A percentile compares a stretch with the other conserved stretches of the same genome.
phyloP scores from a whole-genome alignment of 2,113 vertebrate species.

The Sprattus sprattus region DNA sequence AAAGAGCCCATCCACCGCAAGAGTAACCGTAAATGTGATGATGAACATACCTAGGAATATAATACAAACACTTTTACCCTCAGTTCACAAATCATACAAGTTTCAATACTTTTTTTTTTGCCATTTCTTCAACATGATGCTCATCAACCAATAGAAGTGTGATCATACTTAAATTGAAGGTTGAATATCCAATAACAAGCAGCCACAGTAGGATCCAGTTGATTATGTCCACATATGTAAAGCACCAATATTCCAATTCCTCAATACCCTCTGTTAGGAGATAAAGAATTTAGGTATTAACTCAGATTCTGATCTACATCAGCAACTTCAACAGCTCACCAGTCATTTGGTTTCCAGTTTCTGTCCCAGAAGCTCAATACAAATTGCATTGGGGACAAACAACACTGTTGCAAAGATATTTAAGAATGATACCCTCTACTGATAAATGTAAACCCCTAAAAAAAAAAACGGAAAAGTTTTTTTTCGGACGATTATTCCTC shows the following conservation, averaged over 20 bases:
- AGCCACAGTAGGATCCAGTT: background rate
- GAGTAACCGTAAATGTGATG: background rate
- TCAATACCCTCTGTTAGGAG: background rate
- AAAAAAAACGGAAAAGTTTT: too few species aligned
- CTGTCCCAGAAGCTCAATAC: too few species aligned
- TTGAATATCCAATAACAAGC: background rate
- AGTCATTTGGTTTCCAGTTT: too few species aligned
- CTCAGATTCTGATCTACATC: background rate
- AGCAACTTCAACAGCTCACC: background rate
- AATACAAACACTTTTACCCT: background rate
- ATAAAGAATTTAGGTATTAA: background rate
- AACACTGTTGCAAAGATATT: too few species aligned
- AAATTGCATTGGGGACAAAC: too few species aligned
- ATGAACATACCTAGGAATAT: background rate
- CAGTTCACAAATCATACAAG: background rate
- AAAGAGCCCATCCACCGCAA: background rate
- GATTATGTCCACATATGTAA: background rate
- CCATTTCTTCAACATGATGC: background rate
- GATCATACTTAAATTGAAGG: background rate
- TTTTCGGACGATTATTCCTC: too few species aligned
- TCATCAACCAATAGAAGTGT: background rate
- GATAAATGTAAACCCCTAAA: too few species aligned
- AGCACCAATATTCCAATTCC: background rate
- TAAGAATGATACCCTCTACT: too few species aligned
- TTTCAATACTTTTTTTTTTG: background rate